Base-by-base conservation (phyloP, 2,888 invertebrate genomes). In the Podotricha telesiphe region DNA sequence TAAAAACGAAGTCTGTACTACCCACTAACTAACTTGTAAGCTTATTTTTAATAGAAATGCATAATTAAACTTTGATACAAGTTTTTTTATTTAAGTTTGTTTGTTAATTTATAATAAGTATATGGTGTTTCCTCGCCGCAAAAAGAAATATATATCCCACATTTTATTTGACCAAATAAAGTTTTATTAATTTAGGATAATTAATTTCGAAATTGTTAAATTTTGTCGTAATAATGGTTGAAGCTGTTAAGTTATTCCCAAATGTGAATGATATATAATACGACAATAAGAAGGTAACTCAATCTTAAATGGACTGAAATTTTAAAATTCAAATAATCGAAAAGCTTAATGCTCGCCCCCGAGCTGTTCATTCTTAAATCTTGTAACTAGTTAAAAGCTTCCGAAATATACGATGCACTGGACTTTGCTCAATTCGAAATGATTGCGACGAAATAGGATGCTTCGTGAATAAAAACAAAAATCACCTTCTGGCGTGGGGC, bases 251-350 rank as follows among this genome's bases (percentile, higher is more conserved):
- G 20, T 15, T 11, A 1, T 42, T 42, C 4, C 2, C 11, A 42
- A 42, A 42, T 3, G 11, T 50, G 0, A 20, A 15, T 22, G 2
- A 50, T 19, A 11, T 4, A 19, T 7, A 50, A 8, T 2, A 17
- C 19, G 5, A 28, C 1, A 45, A 59, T 17, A 22, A 42, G 42
- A 10, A 7, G 45, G 22, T n/a, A 40, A 59, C 4, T 11, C 5
- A 4, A 45, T 28, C 11, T 17, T 28, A 22, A 45, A 28, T 2
- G n/a, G 55, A n/a, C 17, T 59, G 28, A 28, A 45, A 28, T 59
- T 59, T 45, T 28, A 59, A 59, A 45, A 28, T 45, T 42, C 42
- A 59, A 59, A 45, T 59, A 59, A 59, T 17, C 45, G 11, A 59
- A 59, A 15, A 28, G n/a, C 45, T 45, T 28, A 59, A 59, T 45